Conservation (phyloP, 2,797 vertebrate species). For the Tragopan temminckii region DNA sequence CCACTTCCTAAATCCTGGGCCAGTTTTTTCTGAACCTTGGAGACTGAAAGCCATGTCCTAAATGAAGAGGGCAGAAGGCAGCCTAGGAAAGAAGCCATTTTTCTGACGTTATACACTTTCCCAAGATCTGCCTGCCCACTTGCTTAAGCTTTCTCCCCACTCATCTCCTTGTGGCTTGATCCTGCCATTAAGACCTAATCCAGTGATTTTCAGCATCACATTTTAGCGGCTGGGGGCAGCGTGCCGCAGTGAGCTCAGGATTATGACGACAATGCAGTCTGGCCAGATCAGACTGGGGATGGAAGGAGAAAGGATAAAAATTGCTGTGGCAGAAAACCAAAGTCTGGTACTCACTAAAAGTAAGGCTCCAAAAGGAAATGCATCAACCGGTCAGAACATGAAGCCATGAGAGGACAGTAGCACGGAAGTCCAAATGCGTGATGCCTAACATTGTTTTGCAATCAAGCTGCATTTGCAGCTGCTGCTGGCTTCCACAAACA, state of each 20-base stretch:
- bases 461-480: background rate
- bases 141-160: conserved; percentile 9
- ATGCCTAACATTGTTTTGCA: background rate
- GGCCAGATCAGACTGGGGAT: background rate
- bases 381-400: background rate
- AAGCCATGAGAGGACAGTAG: background rate
- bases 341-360: background rate
- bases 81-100: background rate
- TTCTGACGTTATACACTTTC: background rate
- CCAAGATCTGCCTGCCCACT: background rate
- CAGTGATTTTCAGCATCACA: background rate
- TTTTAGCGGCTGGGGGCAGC: background rate
- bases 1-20: background rate
- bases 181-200: conserved; percentile 71
- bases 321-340: background rate
- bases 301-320: background rate
- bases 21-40: background rate
- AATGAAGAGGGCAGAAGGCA: background rate
- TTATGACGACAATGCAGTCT: conserved; percentile 17
- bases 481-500: background rate
- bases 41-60: background rate
- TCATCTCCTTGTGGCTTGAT: background rate
- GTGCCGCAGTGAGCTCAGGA: background rate
- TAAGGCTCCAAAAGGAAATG: background rate
- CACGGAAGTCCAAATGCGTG: background rate